Evolutionary conservation across 53 echinoderm and acorn worm genomes (phyloP).

Genomic region (Holothuria scabra): DNA sequence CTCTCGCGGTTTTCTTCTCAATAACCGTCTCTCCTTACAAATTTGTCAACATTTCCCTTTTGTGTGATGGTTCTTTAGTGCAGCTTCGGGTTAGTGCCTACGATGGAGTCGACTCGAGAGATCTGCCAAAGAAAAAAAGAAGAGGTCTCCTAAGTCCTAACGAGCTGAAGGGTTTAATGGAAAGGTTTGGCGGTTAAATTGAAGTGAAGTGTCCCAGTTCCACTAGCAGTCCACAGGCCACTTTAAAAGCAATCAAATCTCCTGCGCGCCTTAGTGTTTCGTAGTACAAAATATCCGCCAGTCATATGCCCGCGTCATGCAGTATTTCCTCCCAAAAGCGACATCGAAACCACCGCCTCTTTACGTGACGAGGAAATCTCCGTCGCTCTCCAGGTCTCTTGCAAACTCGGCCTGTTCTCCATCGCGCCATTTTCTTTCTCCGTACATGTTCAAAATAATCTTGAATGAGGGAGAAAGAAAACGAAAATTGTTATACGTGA

Average conservation of each 20-base stretch:
- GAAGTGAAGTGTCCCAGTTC: conserved; percentile 43
- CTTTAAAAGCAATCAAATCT: conserved; percentile 29
- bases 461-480: conserved; percentile 11
- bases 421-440: conserved; percentile 41
- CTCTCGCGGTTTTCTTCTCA: background rate
- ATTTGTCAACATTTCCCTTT: conserved; percentile 39
- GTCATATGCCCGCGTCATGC: conserved; percentile 39
- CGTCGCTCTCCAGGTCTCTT: conserved; percentile 22
- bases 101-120: background rate
- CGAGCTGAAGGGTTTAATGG: conserved; percentile 5
- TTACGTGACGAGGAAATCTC: conserved; percentile 24
- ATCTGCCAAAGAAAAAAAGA: background rate
- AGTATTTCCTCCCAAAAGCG: conserved; percentile 31
- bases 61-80: conserved; percentile 20
- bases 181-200: conserved; percentile 30
- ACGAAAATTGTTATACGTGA: conserved; percentile 46
- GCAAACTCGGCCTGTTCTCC: background rate
- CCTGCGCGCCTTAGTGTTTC: conserved; percentile 6
- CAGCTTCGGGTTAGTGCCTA: conserved; percentile 22
- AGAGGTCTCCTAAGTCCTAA: conserved; percentile 27
- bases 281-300: conserved; percentile 26
- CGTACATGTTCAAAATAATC: background rate
- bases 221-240: conserved; percentile 30
- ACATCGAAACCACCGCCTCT: conserved; percentile 34
- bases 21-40: conserved; percentile 14